These are phyloP conservation scores for Catharus minimus DNA, from an alignment of 2,113 vertebrate genomes.

Conservation along the genomic window DNA sequence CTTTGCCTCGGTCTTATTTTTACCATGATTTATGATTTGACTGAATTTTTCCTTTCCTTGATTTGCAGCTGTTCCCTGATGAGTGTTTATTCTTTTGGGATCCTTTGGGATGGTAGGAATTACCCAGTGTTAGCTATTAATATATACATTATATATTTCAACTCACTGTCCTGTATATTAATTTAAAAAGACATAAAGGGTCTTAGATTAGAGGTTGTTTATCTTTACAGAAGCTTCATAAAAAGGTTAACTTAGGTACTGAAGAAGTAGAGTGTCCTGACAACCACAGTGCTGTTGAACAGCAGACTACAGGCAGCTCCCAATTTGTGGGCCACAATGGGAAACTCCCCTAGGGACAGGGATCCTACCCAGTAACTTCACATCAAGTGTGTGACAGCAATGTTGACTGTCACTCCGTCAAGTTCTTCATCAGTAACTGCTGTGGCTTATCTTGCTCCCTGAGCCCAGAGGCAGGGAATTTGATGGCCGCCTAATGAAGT, in stretches of 20 bases:
- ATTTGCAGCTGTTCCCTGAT: not conserved
- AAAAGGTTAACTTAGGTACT: not conserved
- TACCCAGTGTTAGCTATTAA: not conserved
- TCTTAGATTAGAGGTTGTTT: not conserved
- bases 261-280: not conserved
- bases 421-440: not conserved
- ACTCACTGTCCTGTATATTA: not conserved
- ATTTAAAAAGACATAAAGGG: not conserved
- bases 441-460: not conserved
- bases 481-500: slow-evolving; percentile 38
- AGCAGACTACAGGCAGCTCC: not conserved
- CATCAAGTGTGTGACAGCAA: not conserved
- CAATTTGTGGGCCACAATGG: not conserved
- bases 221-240: not conserved
- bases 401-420: not conserved
- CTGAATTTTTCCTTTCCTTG: not conserved
- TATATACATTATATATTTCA: not conserved
- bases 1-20: not conserved
- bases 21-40: not conserved
- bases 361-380: not conserved
- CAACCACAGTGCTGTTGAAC: not conserved
- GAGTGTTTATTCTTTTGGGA: not conserved
- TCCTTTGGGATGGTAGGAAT: not conserved
- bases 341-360: not conserved
- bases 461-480: slow-evolving; percentile 32